Conservation (phyloP, 1,140 invertebrate genomes). For the Leptinotarsa defecta region DNA sequence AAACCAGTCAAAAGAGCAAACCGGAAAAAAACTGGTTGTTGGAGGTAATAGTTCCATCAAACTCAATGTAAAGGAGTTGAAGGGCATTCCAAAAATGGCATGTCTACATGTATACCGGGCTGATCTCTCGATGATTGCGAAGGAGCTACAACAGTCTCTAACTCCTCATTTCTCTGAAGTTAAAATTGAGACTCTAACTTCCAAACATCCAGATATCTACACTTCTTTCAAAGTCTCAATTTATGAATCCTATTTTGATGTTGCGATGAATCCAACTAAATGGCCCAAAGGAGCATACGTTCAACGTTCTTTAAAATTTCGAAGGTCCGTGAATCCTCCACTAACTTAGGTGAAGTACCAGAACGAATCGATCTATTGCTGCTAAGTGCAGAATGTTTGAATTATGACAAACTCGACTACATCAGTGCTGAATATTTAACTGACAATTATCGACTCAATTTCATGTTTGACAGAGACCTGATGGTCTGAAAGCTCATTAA, state of each 20-base stretch:
- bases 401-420: background rate
- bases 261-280: background rate
- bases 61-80: too few species aligned
- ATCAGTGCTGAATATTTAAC: background rate
- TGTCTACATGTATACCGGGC: conserved; percentile 1
- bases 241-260: background rate
- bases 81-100: background rate
- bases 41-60: background rate
- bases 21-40: background rate
- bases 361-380: background rate
- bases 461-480: background rate
- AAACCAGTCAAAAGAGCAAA: background rate
- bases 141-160: background rate
- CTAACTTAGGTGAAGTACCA: background rate
- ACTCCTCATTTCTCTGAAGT: conserved; percentile 1
- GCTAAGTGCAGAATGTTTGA: background rate
- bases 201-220: conserved; percentile 1
- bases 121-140: background rate
- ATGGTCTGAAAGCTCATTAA: background rate
- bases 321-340: background rate
- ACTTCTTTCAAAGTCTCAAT: background rate
- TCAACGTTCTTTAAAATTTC: background rate
- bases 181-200: conserved; percentile 1
- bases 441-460: background rate
- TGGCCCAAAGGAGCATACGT: conserved; percentile 4